These are phyloP conservation scores for Alloscopus bannaensis DNA, from an alignment of 2,888 invertebrate species.

Conservation along the genomic window DNA sequence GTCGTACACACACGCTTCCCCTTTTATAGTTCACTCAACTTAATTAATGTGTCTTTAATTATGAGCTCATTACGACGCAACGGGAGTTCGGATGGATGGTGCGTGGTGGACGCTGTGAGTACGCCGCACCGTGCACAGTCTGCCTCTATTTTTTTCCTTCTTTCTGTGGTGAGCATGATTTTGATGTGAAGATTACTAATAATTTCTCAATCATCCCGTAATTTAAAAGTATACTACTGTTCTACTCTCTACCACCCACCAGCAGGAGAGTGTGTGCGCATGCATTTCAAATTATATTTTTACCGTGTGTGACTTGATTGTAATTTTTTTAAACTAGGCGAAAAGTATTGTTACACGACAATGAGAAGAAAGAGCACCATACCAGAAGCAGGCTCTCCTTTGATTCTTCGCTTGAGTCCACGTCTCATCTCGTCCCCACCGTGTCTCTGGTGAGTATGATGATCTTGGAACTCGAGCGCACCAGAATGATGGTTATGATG, in stretches of 20 bases:
- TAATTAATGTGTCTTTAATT: constrained; percentile 73
- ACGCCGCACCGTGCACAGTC: constrained; percentile 8
- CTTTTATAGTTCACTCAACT: constrained; percentile 44
- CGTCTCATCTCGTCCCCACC: constrained; percentile 34
- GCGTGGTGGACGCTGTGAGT: too few species aligned
- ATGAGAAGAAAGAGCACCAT: too few species aligned
- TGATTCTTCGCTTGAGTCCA: constrained; percentile 58
- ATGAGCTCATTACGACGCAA: constrained; percentile 72
- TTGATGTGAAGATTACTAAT: constrained; percentile 54
- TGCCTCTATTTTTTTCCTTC: neutral
- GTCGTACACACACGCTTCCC: constrained; percentile 64
- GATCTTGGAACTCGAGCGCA: constrained; percentile 47
- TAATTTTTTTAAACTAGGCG: too few species aligned
- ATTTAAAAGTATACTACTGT: constrained; percentile 48
- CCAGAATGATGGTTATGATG: constrained; percentile 23
- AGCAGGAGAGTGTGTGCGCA: constrained; percentile 29
- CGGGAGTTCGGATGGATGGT: constrained; percentile 51
- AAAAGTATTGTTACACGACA: too few species aligned
- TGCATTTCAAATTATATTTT: constrained; percentile 7
- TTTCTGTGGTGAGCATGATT: constrained; percentile 9
- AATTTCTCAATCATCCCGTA: constrained; percentile 57
- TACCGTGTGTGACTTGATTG: too few species aligned
- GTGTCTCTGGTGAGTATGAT: constrained; percentile 14
- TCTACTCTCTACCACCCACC: constrained; percentile 16
- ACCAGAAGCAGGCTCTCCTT: constrained; percentile 57